Evolutionary conservation across 2,113 vertebrate species (phyloP), one percentile per base, ranked within the genome.

Genomic region (Anser brachyrhynchus): DNA sequence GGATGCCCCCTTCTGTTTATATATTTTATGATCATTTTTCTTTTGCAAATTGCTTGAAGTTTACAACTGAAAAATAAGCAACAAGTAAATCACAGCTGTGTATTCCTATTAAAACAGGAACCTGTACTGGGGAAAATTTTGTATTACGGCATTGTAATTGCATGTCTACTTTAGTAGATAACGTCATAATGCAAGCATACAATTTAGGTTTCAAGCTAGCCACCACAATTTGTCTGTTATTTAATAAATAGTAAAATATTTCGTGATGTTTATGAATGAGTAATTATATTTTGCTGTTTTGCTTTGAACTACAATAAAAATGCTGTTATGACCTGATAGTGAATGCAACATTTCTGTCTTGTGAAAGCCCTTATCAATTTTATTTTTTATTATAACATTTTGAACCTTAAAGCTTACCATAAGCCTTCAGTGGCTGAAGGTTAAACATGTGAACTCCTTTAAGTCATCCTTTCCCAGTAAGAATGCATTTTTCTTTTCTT

Each of bases 261-360:
- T 57, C 26, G 51, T 83, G 23, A 1, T 26, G 3, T 61, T 84
- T 58, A 21, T 29, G 49, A 37, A 20, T 31, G 44, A 37, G 18
- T 49, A 43, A 89, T 17, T 44, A 87, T 23, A 41, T 78, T 82
- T 89, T 72, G 43, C 51, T 35, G 10, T 43, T 80, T 8, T 22
- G n/a, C 41, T 86, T 90, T 71, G 46, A 25, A 0, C 25, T 39
- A 2, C 29, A 57, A 7, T 23, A 11, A 35, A 72, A 77, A 13
- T 11, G 4, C 29, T 11, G 5, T 41, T 39, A 21, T 20, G 37
- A 20, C 14, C 15, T 28, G 23, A 0, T 1, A 55, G 35, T 0
- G 6, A 29, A 25, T 13, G 19, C 33, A 58, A 0, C 11, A 12
- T 41, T 51, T 41, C 39, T 52, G 80, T 52, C 54, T 55, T 70